phyloP scores from a whole-genome alignment of 2,797 vertebrate species.

The Liasis olivaceus region DNA sequence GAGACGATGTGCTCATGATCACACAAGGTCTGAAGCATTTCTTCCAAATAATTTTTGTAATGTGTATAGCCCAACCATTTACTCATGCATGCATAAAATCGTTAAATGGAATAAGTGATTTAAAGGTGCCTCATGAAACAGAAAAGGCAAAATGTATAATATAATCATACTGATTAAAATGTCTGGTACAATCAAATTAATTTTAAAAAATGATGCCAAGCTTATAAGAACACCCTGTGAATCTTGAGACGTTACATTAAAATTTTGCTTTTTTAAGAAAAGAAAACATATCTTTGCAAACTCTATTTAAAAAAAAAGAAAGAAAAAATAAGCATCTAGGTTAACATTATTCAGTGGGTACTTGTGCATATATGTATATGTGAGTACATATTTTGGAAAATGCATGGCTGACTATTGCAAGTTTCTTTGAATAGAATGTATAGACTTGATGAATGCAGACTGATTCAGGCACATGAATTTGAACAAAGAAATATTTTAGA shows the following conservation, averaged over 20 bases:
- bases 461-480: neutral
- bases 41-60: neutral
- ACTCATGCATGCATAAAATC: neutral
- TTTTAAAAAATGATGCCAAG: neutral
- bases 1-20: neutral
- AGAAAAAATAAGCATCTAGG: neutral
- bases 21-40: neutral
- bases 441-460: neutral
- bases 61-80: neutral
- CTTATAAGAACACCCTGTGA: neutral
- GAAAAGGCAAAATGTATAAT: neutral
- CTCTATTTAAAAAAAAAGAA: neutral
- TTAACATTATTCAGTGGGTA: neutral
- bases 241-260: neutral
- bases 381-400: neutral
- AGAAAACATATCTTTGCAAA: neutral
- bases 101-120: neutral
- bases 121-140: neutral
- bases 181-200: no score
- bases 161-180: neutral
- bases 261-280: neutral
- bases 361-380: neutral
- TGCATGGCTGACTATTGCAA: neutral
- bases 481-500: conserved; percentile 19
- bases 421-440: neutral